These are phyloP conservation scores for Rhagoletis zephyria DNA, from an alignment of 1,140 invertebrate species.

Conservation along the genomic window DNA sequence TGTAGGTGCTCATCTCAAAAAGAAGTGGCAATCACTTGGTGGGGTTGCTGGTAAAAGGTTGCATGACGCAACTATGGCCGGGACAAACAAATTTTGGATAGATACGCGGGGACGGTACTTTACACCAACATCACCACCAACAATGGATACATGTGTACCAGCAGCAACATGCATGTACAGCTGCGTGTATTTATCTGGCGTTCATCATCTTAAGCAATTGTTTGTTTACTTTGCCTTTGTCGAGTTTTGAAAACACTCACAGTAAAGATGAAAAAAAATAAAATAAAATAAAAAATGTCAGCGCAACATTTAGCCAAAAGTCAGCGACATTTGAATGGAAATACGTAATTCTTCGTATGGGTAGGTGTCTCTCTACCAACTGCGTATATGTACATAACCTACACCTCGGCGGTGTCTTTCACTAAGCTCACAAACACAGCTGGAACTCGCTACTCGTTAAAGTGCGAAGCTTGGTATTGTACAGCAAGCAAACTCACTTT, in stretches of 20 bases:
- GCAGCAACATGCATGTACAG: background rate
- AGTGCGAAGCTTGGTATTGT: background rate
- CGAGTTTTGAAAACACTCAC: background rate
- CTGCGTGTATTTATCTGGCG: background rate
- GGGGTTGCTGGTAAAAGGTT: background rate
- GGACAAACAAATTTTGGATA: background rate
- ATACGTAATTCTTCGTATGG: background rate
- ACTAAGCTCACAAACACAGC: background rate
- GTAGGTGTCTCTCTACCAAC: background rate
- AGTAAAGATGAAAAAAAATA: background rate
- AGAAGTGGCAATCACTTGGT: slow-evolving; percentile 11
- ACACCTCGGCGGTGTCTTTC: background rate
- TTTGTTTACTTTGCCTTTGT: background rate
- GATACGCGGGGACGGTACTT: background rate
- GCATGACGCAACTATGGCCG: background rate
- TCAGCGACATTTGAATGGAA: slow-evolving; percentile 46
- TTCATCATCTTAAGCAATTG: background rate
- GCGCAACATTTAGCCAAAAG: slow-evolving; percentile 22
- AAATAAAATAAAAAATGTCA: background rate
- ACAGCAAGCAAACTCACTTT: background rate
- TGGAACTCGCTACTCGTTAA: background rate
- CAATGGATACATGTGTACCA: background rate
- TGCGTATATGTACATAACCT: background rate
- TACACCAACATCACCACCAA: background rate
- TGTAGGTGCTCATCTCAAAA: no score